phyloP scores from a whole-genome alignment of 2,888 invertebrate species.

The Crematogaster levior region DNA sequence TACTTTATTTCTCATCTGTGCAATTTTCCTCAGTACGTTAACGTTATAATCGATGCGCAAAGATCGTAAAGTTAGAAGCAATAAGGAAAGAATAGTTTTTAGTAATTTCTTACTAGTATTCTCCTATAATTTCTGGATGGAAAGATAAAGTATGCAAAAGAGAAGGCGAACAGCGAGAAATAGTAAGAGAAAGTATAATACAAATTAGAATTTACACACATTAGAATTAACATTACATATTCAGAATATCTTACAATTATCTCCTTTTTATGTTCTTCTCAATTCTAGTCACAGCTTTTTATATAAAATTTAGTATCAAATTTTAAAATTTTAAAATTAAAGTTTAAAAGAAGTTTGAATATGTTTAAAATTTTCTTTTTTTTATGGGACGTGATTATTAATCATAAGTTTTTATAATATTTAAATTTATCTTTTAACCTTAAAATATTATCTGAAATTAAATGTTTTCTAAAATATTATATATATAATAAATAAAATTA shows the following conservation, averaged over 20 bases:
- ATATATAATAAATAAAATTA: not conserved
- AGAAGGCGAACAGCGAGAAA: not conserved
- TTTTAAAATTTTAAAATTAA: too few species aligned
- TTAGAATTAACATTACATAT: not conserved
- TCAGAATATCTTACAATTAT: not conserved
- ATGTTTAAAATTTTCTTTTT: too few species aligned
- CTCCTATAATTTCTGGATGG: not conserved
- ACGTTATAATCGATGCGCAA: slow-evolving; percentile 10
- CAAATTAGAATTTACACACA: not conserved
- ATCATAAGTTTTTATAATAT: not conserved
- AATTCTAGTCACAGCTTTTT: not conserved
- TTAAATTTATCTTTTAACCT: not conserved
- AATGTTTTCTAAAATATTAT: not conserved
- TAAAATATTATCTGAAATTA: not conserved
- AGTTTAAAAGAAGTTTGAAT: too few species aligned
- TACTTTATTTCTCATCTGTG: not conserved
- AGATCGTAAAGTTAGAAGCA: slow-evolving; percentile 11
- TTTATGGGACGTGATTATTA: not conserved
- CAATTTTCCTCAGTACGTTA: slow-evolving; percentile 16
- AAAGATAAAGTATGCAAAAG: not conserved
- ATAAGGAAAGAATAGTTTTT: not conserved
- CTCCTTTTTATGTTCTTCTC: too few species aligned
- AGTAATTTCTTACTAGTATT: not conserved
- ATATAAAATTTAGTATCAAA: not conserved
- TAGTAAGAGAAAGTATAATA: not conserved